Evolutionary conservation across 2,113 vertebrate species (phyloP).

Genomic region (Corvus cornix): DNA sequence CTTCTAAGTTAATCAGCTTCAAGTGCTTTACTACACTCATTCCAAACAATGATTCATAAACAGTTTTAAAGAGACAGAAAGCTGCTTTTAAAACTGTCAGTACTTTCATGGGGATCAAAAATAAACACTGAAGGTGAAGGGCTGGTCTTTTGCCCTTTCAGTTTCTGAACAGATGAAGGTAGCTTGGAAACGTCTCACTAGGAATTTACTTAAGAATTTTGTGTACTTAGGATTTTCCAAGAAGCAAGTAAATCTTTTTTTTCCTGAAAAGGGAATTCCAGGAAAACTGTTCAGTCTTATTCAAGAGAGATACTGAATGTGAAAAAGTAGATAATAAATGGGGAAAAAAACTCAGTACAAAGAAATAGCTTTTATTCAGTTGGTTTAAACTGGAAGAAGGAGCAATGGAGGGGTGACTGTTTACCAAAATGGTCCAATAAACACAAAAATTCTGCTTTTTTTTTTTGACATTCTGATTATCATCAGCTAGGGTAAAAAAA

Average conservation of each 20-base stretch:
- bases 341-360: background rate
- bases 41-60: constrained; percentile 9
- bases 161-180: background rate
- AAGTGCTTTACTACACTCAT: background rate
- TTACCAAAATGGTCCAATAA: background rate
- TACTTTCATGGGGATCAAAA: background rate
- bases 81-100: background rate
- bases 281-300: background rate
- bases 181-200: background rate
- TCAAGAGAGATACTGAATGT: background rate
- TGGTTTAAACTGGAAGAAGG: background rate
- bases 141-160: background rate
- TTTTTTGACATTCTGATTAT: background rate
- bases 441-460: background rate
- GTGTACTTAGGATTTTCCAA: background rate
- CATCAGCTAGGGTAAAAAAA: background rate
- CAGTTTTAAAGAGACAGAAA: background rate
- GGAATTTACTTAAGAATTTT: background rate
- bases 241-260: background rate
- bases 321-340: background rate
- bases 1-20: background rate
- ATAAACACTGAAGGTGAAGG: background rate
- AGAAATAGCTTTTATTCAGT: background rate
- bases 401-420: background rate
- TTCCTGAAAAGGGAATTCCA: background rate